Evolutionary conservation across 2,888 invertebrate species (phyloP), one percentile per base, ranked within the genome.

Genomic region (Aphidius colemani): DNA sequence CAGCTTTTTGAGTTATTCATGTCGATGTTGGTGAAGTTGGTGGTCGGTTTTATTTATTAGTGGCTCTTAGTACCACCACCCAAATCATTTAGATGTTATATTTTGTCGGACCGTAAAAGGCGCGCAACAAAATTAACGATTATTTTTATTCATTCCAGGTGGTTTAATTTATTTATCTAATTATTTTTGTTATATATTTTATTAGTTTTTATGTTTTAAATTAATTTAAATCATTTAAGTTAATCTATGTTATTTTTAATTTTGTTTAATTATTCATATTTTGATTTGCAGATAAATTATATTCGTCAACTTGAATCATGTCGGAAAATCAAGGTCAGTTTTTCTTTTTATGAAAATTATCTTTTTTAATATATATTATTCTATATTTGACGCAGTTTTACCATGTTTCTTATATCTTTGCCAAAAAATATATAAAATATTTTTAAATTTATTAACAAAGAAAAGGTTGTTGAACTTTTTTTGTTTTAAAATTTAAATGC

Each of bases 321-420:
- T 81, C 81, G 74, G 78, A 74, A 72, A 69, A 70, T 70, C 77
- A 80, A 80, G 80, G 81, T 80, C 72, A 75, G 75, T 69, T 67
- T 45, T 39, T 62, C 40, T 51, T 55, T 55, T 13, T 45, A 45
- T 41, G 11, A 5, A 30, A 30, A 30, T 30, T 30, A 30, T 18
- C 2, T 30, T 30, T 30, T 30, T 30, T 5, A 30, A 30, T 30
- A 30, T 18, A 18, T 18, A 18, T 18, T 18, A 18, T 30, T 30
- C 30, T 30, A 30, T 30, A 30, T 30, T 30, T 30, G 30, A 30
- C 30, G 30, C 30, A 30, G 30, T 30, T 30, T 30, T 5, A 30
- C 5, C 3, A 30, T 5, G 3, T 30, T 30, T 0, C 3, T 30
- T 30, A 30, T 30, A 30, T 30, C 4, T 3, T 30, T 30, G 30